A percentile compares a stretch with the other conserved stretches of the same genome.
Evolutionary conservation across 2,797 vertebrate species (phyloP).

Genomic region (Sus cebifrons): DNA sequence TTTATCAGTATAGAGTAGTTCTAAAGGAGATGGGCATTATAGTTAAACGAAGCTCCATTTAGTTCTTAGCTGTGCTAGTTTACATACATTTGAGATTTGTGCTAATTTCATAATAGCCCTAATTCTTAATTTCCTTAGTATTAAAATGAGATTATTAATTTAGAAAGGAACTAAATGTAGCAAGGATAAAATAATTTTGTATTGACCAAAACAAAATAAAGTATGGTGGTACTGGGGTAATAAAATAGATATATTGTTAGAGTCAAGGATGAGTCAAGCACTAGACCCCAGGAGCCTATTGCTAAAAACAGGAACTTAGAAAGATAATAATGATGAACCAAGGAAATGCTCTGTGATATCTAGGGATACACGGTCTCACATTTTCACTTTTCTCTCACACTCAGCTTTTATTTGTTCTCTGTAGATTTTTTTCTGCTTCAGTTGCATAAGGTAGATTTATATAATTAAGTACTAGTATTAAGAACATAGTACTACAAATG

Average conservation of each 20-base stretch:
- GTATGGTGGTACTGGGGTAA: neutral
- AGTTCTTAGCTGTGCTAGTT: neutral
- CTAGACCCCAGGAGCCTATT: neutral
- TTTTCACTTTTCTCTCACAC: neutral
- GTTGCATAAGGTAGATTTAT: neutral
- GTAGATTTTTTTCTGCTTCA: neutral
- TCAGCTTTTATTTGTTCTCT: neutral
- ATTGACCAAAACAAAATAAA: neutral
- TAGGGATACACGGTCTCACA: neutral
- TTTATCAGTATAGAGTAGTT: neutral
- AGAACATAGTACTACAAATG: neutral
- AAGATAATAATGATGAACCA: neutral
- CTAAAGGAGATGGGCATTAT: neutral
- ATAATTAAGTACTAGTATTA: neutral
- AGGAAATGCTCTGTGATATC: neutral
- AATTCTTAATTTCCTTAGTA: neutral
- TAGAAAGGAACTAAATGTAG: neutral
- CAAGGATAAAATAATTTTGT: neutral
- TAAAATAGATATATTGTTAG: neutral
- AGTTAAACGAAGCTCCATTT: neutral
- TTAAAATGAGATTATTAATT: conserved; percentile 12
- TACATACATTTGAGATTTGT: neutral
- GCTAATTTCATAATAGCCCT: neutral
- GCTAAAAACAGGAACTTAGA: neutral
- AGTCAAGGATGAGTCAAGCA: neutral